phyloP scores from a whole-genome alignment of 64 coral and sea anemone genomes.

The Pachyseris speciosa region DNA sequence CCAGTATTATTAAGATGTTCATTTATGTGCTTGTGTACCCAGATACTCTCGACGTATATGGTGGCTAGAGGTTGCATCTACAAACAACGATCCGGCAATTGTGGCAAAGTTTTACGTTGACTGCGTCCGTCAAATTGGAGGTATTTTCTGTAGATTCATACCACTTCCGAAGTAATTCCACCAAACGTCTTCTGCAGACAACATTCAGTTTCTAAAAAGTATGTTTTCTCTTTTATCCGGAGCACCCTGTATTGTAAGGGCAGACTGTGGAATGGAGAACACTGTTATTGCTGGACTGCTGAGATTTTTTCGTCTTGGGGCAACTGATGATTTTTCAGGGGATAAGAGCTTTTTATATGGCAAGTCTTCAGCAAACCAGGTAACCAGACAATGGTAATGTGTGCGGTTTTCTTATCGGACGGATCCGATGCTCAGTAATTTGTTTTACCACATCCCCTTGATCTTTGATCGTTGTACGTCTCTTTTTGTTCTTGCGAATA shows the following conservation, averaged over 20 bases:
- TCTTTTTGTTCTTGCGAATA: neutral
- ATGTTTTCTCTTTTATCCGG: neutral
- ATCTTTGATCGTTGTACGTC: neutral
- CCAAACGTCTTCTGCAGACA: no score
- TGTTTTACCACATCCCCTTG: no score
- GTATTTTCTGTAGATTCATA: neutral
- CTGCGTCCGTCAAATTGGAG: neutral
- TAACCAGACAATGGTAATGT: no score
- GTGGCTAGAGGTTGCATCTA: neutral
- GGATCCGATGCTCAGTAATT: no score
- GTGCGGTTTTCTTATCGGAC: no score
- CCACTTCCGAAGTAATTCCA: no score
- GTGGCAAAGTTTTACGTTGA: neutral
- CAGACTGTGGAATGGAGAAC: no score
- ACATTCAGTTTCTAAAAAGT: no score
- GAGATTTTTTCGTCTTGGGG: neutral
- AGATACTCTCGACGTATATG: neutral
- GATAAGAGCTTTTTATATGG: neutral
- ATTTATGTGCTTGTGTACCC: no score
- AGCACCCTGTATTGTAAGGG: neutral
- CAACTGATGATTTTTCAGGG: neutral
- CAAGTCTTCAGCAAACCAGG: neutral
- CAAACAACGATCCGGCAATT: neutral
- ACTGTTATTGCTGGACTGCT: neutral
- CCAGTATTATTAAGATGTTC: no score